Conservation (phyloP, 2,888 invertebrate species). For the Frankliniella fusca region DNA sequence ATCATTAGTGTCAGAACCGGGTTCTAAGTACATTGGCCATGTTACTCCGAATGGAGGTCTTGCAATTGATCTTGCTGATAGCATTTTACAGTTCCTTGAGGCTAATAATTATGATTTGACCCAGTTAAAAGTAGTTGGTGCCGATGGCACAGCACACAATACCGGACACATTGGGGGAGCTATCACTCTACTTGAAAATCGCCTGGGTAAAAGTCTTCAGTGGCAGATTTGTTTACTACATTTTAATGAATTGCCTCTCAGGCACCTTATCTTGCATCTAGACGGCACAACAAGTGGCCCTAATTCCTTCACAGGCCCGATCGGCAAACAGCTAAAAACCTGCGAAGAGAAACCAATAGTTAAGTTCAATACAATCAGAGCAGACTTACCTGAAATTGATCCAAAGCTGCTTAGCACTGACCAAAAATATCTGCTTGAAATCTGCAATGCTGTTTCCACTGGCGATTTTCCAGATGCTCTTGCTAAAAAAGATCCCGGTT, state of each 20-base stretch:
- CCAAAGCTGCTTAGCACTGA: constrained; percentile 37
- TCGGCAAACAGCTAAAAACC: constrained; percentile 39
- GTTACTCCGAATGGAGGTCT: too few species aligned
- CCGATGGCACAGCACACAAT: constrained; percentile 39
- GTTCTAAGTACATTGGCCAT: too few species aligned
- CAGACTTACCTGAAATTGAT: constrained; percentile 27
- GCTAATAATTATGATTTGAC: background rate
- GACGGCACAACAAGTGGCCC: constrained; percentile 41
- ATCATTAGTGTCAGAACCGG: too few species aligned
- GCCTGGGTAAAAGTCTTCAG: constrained; percentile 34
- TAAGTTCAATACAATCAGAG: constrained; percentile 12
- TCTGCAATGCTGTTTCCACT: constrained; percentile 34
- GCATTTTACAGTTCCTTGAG: too few species aligned
- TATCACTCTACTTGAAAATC: constrained; percentile 38
- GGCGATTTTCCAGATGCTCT: constrained; percentile 36
- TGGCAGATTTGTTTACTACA: constrained; percentile 40
- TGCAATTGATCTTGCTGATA: too few species aligned
- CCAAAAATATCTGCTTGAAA: constrained; percentile 37
- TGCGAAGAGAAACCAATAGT: constrained; percentile 35
- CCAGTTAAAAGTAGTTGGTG: constrained; percentile 35
- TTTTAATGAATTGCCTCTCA: constrained; percentile 40
- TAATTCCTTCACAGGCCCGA: constrained; percentile 38
- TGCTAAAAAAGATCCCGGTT: constrained; percentile 36
- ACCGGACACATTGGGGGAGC: constrained; percentile 39
- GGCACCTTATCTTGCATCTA: constrained; percentile 39